Percentiles rank a stretch among this genome's conserved stretches.
These are phyloP conservation scores for Polydrusus cervinus DNA, from an alignment of 2,888 invertebrate genomes.

Conservation along the genomic window DNA sequence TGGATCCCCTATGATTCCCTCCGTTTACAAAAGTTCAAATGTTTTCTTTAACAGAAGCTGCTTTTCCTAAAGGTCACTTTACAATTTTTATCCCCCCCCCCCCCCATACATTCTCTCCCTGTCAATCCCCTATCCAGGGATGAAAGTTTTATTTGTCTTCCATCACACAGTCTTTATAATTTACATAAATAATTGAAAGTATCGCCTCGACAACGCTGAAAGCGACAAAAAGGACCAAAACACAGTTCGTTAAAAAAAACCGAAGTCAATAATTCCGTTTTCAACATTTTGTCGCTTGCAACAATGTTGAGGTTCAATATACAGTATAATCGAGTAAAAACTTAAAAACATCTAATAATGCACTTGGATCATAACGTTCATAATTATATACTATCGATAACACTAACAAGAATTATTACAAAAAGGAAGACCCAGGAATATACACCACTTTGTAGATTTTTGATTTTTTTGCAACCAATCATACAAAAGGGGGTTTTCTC, in stretches of 20 bases:
- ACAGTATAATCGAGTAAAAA: slow-evolving; percentile 8
- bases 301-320: too few relatives aligned
- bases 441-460: neutral
- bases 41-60: neutral
- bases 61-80: neutral
- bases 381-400: slow-evolving; percentile 4
- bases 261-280: too few relatives aligned
- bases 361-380: slow-evolving; percentile 12
- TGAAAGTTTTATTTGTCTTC: too few relatives aligned
- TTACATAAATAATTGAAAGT: neutral
- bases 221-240: too few relatives aligned
- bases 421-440: slow-evolving; percentile 20
- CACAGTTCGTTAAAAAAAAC: too few relatives aligned
- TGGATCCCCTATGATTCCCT: neutral
- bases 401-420: slow-evolving; percentile 10
- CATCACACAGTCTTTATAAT: slow-evolving; percentile 1
- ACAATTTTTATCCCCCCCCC: too few relatives aligned
- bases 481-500: neutral
- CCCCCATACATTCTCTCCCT: neutral
- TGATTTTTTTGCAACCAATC: neutral
- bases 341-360: slow-evolving; percentile 27
- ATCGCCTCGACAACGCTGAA: neutral
- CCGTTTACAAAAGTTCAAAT: neutral
- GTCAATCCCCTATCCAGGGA: neutral
- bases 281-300: too few relatives aligned